A percentile compares a stretch with the other conserved stretches of the same genome.
Evolutionary conservation across 2,113 vertebrate genomes (phyloP).

Genomic region (Pteruthius melanotis): DNA sequence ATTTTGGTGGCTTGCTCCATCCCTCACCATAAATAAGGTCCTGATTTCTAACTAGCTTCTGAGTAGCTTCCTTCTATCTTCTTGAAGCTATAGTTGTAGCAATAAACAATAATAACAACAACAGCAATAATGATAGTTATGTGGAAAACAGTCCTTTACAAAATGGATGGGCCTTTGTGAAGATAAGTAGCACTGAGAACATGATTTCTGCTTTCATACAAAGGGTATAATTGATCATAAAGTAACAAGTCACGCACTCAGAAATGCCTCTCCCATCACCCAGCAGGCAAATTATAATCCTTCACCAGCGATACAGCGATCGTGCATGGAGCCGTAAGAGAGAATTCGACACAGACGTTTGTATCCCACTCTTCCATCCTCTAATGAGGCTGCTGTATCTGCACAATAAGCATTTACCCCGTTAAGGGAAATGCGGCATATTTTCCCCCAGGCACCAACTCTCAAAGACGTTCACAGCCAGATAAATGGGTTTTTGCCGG

Average conservation of each 20-base stretch:
- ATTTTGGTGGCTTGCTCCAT: not conserved
- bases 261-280: not conserved
- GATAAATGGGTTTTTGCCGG: not conserved
- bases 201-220: not conserved
- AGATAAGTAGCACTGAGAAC: not conserved
- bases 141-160: not conserved
- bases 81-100: not conserved
- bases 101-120: not conserved
- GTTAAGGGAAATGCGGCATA: rapidly evolving
- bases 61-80: not conserved
- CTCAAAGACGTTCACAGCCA: not conserved
- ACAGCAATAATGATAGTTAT: not conserved
- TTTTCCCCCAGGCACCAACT: not conserved
- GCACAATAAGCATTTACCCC: not conserved
- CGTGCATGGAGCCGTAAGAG: rapidly evolving
- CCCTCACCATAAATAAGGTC: not conserved
- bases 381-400: rapidly evolving
- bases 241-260: not conserved
- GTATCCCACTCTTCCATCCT: not conserved
- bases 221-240: not conserved
- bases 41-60: not conserved
- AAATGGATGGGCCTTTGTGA: not conserved
- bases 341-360: not conserved
- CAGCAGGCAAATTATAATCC: not conserved
- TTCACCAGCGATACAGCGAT: rapidly evolving